phyloP scores from a whole-genome alignment of 2,797 vertebrate species.

The Peromyscus eremicus region DNA sequence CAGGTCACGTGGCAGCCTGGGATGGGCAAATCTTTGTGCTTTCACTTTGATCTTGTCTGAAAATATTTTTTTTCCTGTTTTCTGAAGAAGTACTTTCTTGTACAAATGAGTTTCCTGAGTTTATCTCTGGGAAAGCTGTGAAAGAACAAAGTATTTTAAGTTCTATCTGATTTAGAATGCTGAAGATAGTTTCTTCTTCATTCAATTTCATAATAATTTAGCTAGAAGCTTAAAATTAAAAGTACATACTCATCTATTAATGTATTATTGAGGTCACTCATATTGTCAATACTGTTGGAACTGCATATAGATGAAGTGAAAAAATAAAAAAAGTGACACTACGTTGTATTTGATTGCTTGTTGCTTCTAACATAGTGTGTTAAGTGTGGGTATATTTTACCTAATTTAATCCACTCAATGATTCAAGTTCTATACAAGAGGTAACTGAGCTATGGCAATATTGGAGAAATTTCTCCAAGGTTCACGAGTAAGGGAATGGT shows the following conservation, averaged over 20 bases:
- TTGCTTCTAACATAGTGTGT: neutral
- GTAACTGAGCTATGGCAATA: neutral
- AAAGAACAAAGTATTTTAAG: slow-evolving; percentile 71
- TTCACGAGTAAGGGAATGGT: neutral
- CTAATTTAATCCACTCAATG: neutral
- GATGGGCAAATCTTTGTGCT: slow-evolving; percentile 11
- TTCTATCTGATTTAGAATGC: slow-evolving; percentile 34
- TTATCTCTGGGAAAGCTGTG: slow-evolving; percentile 53
- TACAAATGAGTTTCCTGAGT: slow-evolving; percentile 68
- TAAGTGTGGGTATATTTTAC: neutral
- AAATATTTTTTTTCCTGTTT: slow-evolving; percentile 41
- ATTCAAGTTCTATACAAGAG: neutral
- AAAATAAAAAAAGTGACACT: neutral
- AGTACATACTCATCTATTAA: neutral
- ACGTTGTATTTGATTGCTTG: neutral
- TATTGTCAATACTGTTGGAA: neutral
- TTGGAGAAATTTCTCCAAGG: neutral
- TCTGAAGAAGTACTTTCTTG: slow-evolving; percentile 62
- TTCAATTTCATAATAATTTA: slow-evolving; percentile 54
- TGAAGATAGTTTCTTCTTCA: slow-evolving; percentile 45
- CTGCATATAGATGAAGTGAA: neutral
- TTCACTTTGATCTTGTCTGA: slow-evolving; percentile 64
- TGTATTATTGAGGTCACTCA: neutral
- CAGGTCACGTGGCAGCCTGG: neutral
- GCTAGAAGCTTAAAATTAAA: slow-evolving; percentile 48